Evolutionary conservation across 2,113 vertebrate genomes (phyloP), one percentile per base, ranked within the genome.

Genomic region (Bubo blakistoni): DNA sequence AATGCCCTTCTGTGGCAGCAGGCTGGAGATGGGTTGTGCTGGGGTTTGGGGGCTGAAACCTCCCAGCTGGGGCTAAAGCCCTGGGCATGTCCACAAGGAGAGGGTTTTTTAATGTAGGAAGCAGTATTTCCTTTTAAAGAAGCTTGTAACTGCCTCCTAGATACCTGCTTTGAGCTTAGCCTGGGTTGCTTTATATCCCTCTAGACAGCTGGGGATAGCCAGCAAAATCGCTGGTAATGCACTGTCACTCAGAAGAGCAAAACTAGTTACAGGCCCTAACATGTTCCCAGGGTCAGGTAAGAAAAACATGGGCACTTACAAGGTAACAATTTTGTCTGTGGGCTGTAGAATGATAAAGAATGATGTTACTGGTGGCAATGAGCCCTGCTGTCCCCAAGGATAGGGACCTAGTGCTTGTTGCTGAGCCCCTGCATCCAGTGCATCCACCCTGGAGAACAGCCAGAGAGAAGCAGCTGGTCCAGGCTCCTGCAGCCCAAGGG

Each of bases 191-290:
- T 36, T 98, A 98, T 44, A 98, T 98, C 55, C 98, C 98, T n/a
- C 81, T 98, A 88, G 98, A 98, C 80, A 97, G 98, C 36, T 98
- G 98, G 97, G 97, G 98, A 88, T 95, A 93, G 42, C 30, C 47
- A 98, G 97, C 80, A 51, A 71, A 32, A 66, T 97, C 61, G 98
- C 98, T 1, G 10, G n/a, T n/a, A 42, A 42, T 59, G 38, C 26
- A 3, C 34, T 40, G 40, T 49, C 22, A 8, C 73, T 46, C 27
- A 14, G 30, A 36, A 47, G 10, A 71, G 7, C 21, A 72, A 21
- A 80, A 73, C 67, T 80, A 63, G 7, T 36, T 13, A 2, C 13
- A 18, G 83, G 42, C 47, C 58, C 80, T 62, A 36, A 25, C 0
- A 0, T 0, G 2, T 25, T 69, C 32, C 57, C 24, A 16, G 34